Percentiles rank a stretch among this genome's conserved stretches.
Evolutionary conservation across 2,113 vertebrate genomes (phyloP).

Genomic region (Cavia aperea): DNA sequence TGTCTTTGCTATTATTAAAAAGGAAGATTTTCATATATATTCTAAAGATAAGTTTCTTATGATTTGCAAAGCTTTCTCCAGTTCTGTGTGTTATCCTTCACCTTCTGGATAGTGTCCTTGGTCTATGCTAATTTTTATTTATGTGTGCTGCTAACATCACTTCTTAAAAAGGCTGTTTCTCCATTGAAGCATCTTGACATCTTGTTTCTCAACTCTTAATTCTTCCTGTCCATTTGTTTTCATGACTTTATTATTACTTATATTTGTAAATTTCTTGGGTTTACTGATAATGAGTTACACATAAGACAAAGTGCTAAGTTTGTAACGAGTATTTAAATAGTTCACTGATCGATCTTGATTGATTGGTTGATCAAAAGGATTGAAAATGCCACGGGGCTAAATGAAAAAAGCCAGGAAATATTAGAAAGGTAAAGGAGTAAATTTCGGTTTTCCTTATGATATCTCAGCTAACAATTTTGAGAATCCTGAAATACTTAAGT

Average conservation of each 20-base stretch:
- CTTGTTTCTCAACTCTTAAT: neutral
- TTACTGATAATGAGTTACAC: neutral
- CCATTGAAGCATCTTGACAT: neutral
- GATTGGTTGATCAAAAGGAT: neutral
- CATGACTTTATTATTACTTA: neutral
- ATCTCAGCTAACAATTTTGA: neutral
- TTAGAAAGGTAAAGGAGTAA: neutral
- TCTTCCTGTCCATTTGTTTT: neutral
- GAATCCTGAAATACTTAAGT: conserved; percentile 12
- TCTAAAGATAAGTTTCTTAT: neutral
- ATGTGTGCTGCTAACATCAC: neutral
- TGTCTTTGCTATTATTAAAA: neutral
- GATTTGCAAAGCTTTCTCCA: neutral
- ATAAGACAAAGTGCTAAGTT: neutral
- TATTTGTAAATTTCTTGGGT: neutral
- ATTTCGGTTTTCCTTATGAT: neutral
- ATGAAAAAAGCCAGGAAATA: neutral
- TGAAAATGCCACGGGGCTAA: neutral
- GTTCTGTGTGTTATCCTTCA: neutral
- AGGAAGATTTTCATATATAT: neutral
- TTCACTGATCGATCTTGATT: neutral
- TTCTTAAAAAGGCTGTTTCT: neutral
- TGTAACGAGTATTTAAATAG: neutral
- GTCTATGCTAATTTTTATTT: neutral
- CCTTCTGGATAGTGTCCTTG: neutral